phyloP scores from a whole-genome alignment of 1,140 invertebrate genomes.

The Apis florea region DNA sequence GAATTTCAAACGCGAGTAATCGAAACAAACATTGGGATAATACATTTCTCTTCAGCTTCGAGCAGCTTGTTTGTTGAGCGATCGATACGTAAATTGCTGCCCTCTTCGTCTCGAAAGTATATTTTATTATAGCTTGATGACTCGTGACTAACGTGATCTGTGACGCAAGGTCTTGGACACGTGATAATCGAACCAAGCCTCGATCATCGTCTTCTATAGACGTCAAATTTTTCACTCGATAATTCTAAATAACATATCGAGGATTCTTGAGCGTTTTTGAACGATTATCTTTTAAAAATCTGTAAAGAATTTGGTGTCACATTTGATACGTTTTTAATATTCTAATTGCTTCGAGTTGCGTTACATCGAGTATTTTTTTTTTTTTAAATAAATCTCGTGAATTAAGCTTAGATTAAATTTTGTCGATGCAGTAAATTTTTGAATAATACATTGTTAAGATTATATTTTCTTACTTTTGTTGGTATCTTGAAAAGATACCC shows the following conservation, averaged over 20 bases:
- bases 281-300: no score
- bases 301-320: no score
- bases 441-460: background rate
- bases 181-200: slow-evolving; percentile 43
- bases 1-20: slow-evolving; percentile 22
- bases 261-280: no score
- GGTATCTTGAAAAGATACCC: background rate
- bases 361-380: no score
- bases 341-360: no score
- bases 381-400: no score
- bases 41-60: slow-evolving; percentile 37
- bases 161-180: slow-evolving; percentile 45
- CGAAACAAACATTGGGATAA: slow-evolving; percentile 22
- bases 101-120: slow-evolving; percentile 20
- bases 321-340: no score
- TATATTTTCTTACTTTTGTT: background rate
- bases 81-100: slow-evolving; percentile 34
- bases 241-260: slow-evolving; percentile 6
- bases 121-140: slow-evolving; percentile 48
- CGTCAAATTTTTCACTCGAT: slow-evolving; percentile 9
- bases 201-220: slow-evolving; percentile 25
- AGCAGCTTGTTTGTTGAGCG: slow-evolving; percentile 43
- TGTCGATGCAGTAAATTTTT: background rate
- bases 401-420: no score
- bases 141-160: slow-evolving; percentile 38